Evolutionary conservation across 1,140 invertebrate genomes (phyloP), one percentile per base, ranked within the genome.

Genomic region (Drosophila mojavensis): DNA sequence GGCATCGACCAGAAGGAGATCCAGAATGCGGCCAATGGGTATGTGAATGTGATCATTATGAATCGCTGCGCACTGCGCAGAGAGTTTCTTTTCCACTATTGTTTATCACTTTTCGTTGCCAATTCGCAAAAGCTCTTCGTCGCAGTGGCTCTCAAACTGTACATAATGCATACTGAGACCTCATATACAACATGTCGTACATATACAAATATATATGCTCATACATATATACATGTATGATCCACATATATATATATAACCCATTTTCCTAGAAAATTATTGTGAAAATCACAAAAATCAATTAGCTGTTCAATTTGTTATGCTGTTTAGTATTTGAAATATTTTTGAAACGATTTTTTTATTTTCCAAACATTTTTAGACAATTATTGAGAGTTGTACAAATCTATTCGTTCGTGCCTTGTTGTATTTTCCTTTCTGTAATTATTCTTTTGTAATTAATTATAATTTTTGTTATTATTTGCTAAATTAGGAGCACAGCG

Each of bases 1-100:
- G 97, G 97, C 80, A 97, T 96, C 75, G 96, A 97, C 94, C 95
- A 96, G 84, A 97, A 96, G 93, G 96, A 97, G 94, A 96, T 97
- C 93, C 94, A 95, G 93, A 95, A 96, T 93, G 96, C 95, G 91
- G 94, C 96, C 75, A 95, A 95, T 93, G 95, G 95, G 95, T 96
- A 94, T 94, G 95, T 95, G 93, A 91, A 70, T 24, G 20, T 24
- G 15, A 91, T 93, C 91, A 83, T 4, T 9, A 15, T 24, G 41
- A n/a, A n/a, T 47, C 30, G 58, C 2, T 69, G 45, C 61, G 26
- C 9, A 17, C 15, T 5, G 20, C 45, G 5, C 11, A 54, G 33
- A 51, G 24, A 58, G 15, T 50, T 64, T 53, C 36, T 59, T 24
- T 33, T 30, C 48, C 33, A 68, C 61, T 61, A 13, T 73, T 50